Percentiles rank a stretch among this genome's conserved stretches.
Conservation (phyloP, 2,888 invertebrate genomes). For the Sceliomorpha sp. region DNA sequence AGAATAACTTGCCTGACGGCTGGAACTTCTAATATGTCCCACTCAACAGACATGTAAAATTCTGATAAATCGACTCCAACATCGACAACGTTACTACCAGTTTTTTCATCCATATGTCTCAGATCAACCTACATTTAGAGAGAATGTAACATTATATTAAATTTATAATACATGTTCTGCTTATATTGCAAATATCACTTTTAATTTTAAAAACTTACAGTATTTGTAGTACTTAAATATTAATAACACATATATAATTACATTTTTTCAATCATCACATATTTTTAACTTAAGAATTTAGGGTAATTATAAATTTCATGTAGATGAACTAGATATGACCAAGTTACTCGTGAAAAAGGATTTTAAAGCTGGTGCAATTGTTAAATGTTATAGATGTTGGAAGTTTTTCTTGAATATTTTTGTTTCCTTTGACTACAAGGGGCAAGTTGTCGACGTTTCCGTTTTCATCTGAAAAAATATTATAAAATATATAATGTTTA, state of each 20-base stretch:
- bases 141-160: conserved; percentile 13
- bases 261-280: too few species aligned
- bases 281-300: too few species aligned
- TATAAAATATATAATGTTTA: background rate
- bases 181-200: too few species aligned
- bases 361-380: conserved; percentile 12
- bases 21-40: conserved; percentile 98
- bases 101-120: conserved; percentile 94
- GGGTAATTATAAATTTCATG: too few species aligned
- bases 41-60: conserved; percentile 99
- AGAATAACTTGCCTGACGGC: conserved; percentile 88
- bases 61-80: conserved; percentile 98
- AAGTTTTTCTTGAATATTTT: conserved; percentile 1
- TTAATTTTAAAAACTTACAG: too few species aligned
- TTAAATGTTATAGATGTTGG: conserved; percentile 5
- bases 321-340: too few species aligned
- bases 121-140: conserved; percentile 88
- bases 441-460: background rate
- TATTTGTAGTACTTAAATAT: too few species aligned
- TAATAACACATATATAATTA: too few species aligned
- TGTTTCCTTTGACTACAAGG: background rate
- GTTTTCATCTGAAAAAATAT: background rate
- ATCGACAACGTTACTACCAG: conserved; percentile 93
- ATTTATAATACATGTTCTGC: too few species aligned
- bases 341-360: conserved; percentile 5